Evolutionary conservation across 2,797 vertebrate species (phyloP).

Genomic region (Agapornis canus): DNA sequence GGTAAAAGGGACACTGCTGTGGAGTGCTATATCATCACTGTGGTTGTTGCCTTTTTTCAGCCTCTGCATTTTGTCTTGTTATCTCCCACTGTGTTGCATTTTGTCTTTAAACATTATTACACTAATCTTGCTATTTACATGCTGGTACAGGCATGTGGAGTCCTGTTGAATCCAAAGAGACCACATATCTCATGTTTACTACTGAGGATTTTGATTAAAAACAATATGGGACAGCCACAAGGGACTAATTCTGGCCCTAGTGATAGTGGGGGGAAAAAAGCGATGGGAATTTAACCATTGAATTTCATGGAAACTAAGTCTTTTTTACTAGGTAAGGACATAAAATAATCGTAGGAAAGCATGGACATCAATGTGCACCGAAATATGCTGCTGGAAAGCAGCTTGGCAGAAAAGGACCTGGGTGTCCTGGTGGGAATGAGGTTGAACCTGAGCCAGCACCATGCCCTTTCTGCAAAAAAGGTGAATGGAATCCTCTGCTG

Average conservation of each 20-base stretch:
- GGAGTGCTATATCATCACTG: not conserved
- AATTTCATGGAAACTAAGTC: not conserved
- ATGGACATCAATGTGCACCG: not conserved
- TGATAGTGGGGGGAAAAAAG: not conserved
- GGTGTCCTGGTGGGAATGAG: not conserved
- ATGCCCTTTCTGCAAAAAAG: not conserved
- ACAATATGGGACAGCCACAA: rapidly evolving
- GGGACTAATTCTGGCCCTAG: not conserved
- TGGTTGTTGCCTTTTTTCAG: not conserved
- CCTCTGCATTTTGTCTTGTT: not conserved
- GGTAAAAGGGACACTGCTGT: not conserved
- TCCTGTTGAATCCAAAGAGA: not conserved
- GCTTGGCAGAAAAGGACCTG: not conserved
- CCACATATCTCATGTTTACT: not conserved
- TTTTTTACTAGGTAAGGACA: not conserved
- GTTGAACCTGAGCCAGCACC: not conserved
- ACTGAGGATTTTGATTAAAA: not conserved
- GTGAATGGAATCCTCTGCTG: not conserved
- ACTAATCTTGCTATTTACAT: constrained; percentile 5
- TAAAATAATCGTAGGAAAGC: not conserved
- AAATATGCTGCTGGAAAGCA: not conserved
- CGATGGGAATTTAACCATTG: not conserved
- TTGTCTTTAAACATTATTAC: constrained; percentile 15
- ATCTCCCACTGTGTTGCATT: not conserved
- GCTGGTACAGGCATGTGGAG: not conserved